A percentile compares a stretch with the other conserved stretches of the same genome.
These are phyloP conservation scores for Lumbricus terrestris DNA, from an alignment of 2,888 invertebrate species.

Conservation along the genomic window DNA sequence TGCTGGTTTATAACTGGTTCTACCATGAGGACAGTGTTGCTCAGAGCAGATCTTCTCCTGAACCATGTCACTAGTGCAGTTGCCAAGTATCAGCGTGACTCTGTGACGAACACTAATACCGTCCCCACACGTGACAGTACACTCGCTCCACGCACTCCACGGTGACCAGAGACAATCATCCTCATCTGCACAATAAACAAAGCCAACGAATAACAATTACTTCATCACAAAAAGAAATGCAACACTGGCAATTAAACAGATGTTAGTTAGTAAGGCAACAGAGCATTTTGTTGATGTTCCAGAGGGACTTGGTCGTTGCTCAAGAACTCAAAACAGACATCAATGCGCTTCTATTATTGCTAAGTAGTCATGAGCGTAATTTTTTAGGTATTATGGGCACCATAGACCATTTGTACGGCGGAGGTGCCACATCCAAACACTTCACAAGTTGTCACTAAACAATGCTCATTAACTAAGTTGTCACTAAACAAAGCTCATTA, in stretches of 20 bases:
- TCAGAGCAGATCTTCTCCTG: slow-evolving; percentile 6
- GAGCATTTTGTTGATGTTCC: not conserved
- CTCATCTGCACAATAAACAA: not conserved
- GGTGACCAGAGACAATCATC: not conserved
- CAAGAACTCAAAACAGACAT: not conserved
- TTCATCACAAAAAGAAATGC: not conserved
- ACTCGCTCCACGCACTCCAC: slow-evolving; percentile 10
- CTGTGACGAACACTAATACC: not conserved
- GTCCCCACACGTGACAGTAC: not conserved
- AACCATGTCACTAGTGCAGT: not conserved
- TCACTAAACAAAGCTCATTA: too few relatives aligned
- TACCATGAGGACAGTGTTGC: not conserved
- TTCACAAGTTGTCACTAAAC: too few relatives aligned
- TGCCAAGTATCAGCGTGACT: not conserved
- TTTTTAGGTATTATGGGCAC: too few relatives aligned
- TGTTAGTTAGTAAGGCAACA: not conserved
- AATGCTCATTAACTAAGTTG: too few relatives aligned
- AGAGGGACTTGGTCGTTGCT: not conserved
- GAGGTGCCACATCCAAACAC: too few relatives aligned
- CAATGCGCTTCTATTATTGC: too few relatives aligned
- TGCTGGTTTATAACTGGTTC: not conserved
- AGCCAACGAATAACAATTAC: not conserved
- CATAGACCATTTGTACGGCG: too few relatives aligned
- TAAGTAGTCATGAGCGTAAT: not conserved
- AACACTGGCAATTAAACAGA: not conserved